A percentile compares a stretch with the other conserved stretches of the same genome.
These are phyloP conservation scores for Amazona vittata DNA, from an alignment of 2,113 vertebrate species.

Conservation along the genomic window DNA sequence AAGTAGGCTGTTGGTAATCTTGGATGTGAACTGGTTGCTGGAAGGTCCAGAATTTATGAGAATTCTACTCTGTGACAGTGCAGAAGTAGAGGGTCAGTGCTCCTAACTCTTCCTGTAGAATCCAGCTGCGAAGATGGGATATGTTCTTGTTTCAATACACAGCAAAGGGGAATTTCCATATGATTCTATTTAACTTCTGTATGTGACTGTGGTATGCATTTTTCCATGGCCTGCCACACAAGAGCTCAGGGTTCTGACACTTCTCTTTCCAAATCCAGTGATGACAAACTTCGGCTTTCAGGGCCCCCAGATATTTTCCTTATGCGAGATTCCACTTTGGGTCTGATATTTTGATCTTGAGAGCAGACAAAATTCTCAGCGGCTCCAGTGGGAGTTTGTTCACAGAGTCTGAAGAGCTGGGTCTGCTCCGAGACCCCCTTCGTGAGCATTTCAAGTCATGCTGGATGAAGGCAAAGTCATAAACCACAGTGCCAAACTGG, in stretches of 20 bases:
- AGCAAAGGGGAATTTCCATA: constrained; percentile 1
- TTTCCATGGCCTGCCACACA: not conserved
- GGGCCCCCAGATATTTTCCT: not conserved
- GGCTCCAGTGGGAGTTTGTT: not conserved
- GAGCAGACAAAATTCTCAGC: not conserved
- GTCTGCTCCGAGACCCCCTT: not conserved
- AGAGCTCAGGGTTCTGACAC: not conserved
- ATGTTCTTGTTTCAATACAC: not conserved
- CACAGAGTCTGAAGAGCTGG: not conserved
- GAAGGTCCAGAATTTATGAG: constrained; percentile 30
- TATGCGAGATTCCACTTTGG: not conserved
- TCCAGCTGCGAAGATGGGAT: not conserved
- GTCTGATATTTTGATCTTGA: not conserved
- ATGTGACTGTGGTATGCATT: not conserved
- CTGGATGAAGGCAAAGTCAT: not conserved
- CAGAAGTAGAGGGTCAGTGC: not conserved
- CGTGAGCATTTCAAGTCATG: not conserved
- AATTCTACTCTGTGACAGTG: constrained; percentile 20
- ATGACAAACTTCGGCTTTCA: not conserved
- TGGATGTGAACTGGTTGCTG: not conserved
- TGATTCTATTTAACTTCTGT: constrained; percentile 31
- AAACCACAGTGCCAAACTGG: not conserved
- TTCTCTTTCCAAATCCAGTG: not conserved
- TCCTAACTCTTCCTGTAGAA: constrained; percentile 1
- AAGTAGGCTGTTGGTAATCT: not conserved